These are phyloP conservation scores for Pilophorus perplexus DNA, from an alignment of 2,888 invertebrate genomes.

Conservation along the genomic window DNA sequence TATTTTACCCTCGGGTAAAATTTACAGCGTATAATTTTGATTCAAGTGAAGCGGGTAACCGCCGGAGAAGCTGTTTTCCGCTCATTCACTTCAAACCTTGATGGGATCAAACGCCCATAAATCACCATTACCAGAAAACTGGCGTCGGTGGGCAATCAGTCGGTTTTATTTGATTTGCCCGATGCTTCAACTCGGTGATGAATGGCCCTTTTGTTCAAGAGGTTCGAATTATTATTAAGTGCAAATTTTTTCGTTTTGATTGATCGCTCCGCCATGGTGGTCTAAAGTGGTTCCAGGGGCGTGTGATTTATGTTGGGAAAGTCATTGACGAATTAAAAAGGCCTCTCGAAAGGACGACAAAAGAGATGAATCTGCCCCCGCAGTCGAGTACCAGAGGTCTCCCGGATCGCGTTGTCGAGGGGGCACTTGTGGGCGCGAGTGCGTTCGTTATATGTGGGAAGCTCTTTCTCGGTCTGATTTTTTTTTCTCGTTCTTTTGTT, in stretches of 20 bases:
- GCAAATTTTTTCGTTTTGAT: constrained; percentile 33
- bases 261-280: constrained; percentile 20
- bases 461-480: no score
- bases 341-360: constrained; percentile 10
- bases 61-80: not conserved
- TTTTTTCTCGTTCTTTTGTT: no score
- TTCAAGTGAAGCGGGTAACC: no score
- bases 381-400: not conserved
- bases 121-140: constrained; percentile 12
- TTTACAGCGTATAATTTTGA: no score
- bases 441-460: no score
- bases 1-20: no score
- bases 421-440: no score
- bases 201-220: constrained; percentile 29
- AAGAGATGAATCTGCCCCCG: constrained; percentile 24
- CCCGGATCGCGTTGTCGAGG: not conserved
- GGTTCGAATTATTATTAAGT: constrained; percentile 30
- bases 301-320: constrained; percentile 25
- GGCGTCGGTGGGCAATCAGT: constrained; percentile 7
- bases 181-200: constrained; percentile 1
- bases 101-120: constrained; percentile 20
- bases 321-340: constrained; percentile 23
- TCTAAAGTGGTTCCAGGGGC: not conserved
- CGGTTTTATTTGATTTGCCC: constrained; percentile 23
- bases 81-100: not conserved